These are phyloP conservation scores for Aphelocoma californica DNA, from an alignment of 2,797 vertebrate genomes.

Conservation along the genomic window DNA sequence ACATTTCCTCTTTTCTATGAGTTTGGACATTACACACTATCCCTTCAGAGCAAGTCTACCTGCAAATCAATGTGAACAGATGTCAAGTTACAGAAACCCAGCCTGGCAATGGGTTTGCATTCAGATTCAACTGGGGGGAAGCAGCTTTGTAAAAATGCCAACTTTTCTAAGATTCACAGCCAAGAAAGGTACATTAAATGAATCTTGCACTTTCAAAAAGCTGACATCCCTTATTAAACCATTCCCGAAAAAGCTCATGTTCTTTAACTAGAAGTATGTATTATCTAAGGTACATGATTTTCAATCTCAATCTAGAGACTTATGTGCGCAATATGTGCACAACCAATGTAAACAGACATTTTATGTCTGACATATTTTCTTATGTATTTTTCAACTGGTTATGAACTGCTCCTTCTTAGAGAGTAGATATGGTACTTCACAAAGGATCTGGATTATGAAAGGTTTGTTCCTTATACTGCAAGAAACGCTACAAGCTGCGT, in stretches of 20 bases:
- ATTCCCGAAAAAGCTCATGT: not conserved
- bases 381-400: not conserved
- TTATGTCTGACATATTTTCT: not conserved
- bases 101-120: not conserved
- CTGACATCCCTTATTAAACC: not conserved
- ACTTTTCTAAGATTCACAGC: slow-evolving; percentile 12
- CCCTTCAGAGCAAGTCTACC: not conserved
- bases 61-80: slow-evolving; percentile 38
- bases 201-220: not conserved
- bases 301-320: not conserved
- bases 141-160: slow-evolving; percentile 9
- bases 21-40: not conserved
- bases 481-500: not conserved
- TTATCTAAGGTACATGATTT: not conserved
- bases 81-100: slow-evolving; percentile 9
- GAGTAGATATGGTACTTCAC: not conserved
- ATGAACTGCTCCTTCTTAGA: not conserved
- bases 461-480: not conserved
- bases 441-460: not conserved
- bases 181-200: not conserved
- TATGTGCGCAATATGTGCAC: not conserved
- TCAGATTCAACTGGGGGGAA: slow-evolving; percentile 5
- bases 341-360: not conserved
- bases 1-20: not conserved
- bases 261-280: not conserved